These are phyloP conservation scores for Sinosuthora webbiana DNA, from an alignment of 2,113 vertebrate genomes.

Conservation along the genomic window DNA sequence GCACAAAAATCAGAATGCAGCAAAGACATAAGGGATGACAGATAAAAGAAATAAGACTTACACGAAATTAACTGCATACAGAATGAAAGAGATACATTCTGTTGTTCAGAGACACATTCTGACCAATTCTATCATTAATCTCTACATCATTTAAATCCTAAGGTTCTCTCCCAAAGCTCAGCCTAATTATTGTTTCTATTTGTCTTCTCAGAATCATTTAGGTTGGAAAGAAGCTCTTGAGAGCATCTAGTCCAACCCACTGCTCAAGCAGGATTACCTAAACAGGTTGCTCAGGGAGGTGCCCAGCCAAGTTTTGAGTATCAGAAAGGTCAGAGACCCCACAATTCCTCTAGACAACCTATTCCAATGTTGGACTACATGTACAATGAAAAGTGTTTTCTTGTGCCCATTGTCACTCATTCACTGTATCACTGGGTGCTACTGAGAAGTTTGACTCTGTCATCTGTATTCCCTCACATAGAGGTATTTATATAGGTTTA, in stretches of 20 bases:
- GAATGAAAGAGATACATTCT: background rate
- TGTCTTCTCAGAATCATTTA: background rate
- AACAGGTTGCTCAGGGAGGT: background rate
- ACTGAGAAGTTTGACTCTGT: background rate
- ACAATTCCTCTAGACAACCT: background rate
- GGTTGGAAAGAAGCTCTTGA: background rate
- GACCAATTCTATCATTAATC: background rate
- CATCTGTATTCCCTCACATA: background rate
- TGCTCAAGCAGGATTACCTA: background rate
- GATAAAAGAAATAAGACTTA: slow-evolving; percentile 61
- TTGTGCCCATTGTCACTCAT: background rate
- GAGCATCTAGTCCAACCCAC: background rate
- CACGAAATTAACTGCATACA: slow-evolving; percentile 44
- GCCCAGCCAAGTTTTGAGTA: background rate
- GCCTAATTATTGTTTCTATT: background rate
- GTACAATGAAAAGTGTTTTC: background rate
- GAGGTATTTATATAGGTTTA: background rate
- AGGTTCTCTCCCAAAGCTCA: background rate
- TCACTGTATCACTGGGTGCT: background rate
- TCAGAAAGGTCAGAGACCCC: background rate
- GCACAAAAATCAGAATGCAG: slow-evolving; percentile 38
- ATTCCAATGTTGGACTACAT: background rate
- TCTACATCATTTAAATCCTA: background rate
- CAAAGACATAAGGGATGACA: slow-evolving; percentile 33
- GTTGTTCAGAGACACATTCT: background rate